These are phyloP conservation scores for Recurvirostra avosetta DNA, from an alignment of 2,113 vertebrate genomes.

Conservation along the genomic window DNA sequence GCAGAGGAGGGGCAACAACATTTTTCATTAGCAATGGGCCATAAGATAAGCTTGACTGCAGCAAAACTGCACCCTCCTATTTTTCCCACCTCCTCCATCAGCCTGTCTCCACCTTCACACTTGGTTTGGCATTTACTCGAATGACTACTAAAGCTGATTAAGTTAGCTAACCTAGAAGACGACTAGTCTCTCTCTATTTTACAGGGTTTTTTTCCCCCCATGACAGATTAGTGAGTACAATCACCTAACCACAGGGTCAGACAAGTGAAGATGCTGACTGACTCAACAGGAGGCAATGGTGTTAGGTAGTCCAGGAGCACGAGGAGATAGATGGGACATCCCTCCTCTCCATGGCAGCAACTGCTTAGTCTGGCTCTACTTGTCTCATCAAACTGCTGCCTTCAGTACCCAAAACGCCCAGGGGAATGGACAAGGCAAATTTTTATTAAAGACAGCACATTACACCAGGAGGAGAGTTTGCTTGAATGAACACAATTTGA, in stretches of 20 bases:
- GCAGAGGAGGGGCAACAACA: background rate
- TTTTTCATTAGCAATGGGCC: background rate
- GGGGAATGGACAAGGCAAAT: background rate
- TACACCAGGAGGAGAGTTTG: background rate
- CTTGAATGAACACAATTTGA: background rate
- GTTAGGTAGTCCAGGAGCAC: background rate
- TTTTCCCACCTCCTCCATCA: background rate
- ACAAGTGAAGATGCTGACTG: background rate
- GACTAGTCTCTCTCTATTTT: background rate
- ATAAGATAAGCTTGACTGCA: background rate
- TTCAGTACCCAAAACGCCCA: background rate
- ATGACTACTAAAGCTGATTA: background rate
- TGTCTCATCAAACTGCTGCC: background rate
- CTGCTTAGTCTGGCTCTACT: background rate
- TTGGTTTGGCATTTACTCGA: background rate
- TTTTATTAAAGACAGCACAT: background rate
- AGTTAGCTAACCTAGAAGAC: background rate
- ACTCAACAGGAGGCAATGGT: background rate
- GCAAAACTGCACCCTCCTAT: background rate
- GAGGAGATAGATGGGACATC: background rate
- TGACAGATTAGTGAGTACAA: background rate
- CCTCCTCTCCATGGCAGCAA: background rate
- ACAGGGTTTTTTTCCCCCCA: background rate
- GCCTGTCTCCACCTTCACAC: background rate
- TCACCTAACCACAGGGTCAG: background rate